A percentile compares a stretch with the other conserved stretches of the same genome.
phyloP scores from a whole-genome alignment of 23 tunicate species.

The Botrylloides violaceus region DNA sequence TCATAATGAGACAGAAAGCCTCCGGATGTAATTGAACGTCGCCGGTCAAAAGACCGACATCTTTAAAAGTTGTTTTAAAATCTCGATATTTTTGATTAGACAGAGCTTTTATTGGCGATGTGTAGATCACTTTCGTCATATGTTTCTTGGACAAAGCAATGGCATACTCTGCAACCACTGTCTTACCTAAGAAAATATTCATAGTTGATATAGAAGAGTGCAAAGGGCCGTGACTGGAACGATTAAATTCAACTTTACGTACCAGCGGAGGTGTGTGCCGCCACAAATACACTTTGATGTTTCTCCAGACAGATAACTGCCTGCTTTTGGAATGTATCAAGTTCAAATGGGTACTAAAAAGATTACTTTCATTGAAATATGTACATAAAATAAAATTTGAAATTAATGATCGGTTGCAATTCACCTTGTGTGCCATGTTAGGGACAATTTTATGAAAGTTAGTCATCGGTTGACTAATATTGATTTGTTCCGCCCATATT shows the following conservation, averaged over 20 bases:
- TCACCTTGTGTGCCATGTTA: slow-evolving; percentile 77
- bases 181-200: slow-evolving; percentile 41
- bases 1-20: slow-evolving; percentile 94
- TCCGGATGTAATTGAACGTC: slow-evolving; percentile 93
- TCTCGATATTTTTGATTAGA: slow-evolving; percentile 98
- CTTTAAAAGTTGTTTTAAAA: slow-evolving; percentile 79
- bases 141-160: slow-evolving; percentile 85
- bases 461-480: slow-evolving; percentile 38
- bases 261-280: slow-evolving; percentile 99
- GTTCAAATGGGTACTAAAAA: slow-evolving; percentile 79
- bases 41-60: slow-evolving; percentile 94
- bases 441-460: slow-evolving; percentile 59
- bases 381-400: too few relatives aligned
- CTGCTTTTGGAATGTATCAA: slow-evolving; percentile 87
- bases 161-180: slow-evolving; percentile 98
- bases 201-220: too few relatives aligned
- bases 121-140: slow-evolving; percentile 95
- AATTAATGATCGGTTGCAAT: too few relatives aligned
- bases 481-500: slow-evolving; percentile 62
- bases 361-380: too few relatives aligned
- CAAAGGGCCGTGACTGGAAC: too few relatives aligned
- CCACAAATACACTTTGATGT: slow-evolving; percentile 85
- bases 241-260: not conserved
- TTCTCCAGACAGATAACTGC: slow-evolving; percentile 78
- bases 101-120: slow-evolving; percentile 94